Conservation (phyloP, 2,797 vertebrate genomes). For the Oreonectes daqikongensis region DNA sequence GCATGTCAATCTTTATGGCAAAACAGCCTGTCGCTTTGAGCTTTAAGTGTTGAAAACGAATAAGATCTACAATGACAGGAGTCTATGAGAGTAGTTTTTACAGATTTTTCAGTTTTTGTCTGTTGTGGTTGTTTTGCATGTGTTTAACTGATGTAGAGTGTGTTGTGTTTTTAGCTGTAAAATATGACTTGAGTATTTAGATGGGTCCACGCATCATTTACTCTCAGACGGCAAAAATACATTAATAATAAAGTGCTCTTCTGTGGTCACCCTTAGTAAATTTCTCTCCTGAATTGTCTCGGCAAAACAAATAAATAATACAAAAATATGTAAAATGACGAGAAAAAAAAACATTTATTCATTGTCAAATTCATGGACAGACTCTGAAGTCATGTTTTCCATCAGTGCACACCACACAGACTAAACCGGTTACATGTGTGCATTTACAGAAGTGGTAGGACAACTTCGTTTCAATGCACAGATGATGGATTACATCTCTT, state of each 20-base stretch:
- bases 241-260: not conserved
- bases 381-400: not conserved
- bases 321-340: not conserved
- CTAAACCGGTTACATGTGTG: conserved; percentile 16
- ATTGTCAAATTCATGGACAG: not conserved
- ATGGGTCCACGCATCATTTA: not conserved
- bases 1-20: conserved; percentile 76
- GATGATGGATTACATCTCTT: conserved; percentile 37
- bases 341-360: not conserved
- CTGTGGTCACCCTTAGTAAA: not conserved
- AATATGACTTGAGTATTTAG: not conserved
- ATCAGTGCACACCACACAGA: not conserved
- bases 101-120: not conserved
- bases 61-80: not conserved
- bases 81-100: not conserved
- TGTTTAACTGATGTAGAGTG: not conserved
- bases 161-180: not conserved
- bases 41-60: not conserved
- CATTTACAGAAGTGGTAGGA: conserved; percentile 21
- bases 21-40: conserved; percentile 62
- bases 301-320: not conserved
- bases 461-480: conserved; percentile 5
- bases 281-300: no score
- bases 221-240: not conserved
- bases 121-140: conserved; percentile 17